A percentile compares a stretch with the other conserved stretches of the same genome.
phyloP scores from a whole-genome alignment of 2,797 vertebrate genomes.

The Decapterus maruadsi region DNA sequence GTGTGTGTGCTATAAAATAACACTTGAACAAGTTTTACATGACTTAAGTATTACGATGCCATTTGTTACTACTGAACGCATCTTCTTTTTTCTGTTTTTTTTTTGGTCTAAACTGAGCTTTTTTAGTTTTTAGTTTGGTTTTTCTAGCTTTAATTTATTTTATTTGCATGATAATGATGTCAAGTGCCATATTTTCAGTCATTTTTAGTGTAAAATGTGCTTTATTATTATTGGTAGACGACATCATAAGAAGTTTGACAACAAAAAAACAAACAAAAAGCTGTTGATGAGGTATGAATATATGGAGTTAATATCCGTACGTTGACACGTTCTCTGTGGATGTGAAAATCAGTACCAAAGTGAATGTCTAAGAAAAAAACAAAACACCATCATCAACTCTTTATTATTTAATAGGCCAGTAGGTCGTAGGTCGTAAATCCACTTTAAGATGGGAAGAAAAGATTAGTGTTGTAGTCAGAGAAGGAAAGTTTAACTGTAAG shows the following conservation, averaged over 20 bases:
- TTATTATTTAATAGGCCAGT: slow-evolving; percentile 35
- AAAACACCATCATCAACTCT: slow-evolving; percentile 25
- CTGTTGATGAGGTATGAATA: slow-evolving; percentile 52
- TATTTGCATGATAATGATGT: slow-evolving; percentile 86
- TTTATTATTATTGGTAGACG: slow-evolving; percentile 69
- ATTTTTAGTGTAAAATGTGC: slow-evolving; percentile 78
- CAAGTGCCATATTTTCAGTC: slow-evolving; percentile 86
- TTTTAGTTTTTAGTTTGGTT: slow-evolving; percentile 9
- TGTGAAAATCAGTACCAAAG: slow-evolving; percentile 81
- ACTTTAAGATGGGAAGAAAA: slow-evolving; percentile 16
- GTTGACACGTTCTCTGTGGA: slow-evolving; percentile 67
- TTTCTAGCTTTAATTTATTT: slow-evolving; percentile 84
- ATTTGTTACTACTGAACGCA: slow-evolving; percentile 93
- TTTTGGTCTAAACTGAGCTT: slow-evolving; percentile 75
- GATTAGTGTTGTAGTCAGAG: slow-evolving; percentile 4
- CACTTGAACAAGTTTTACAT: slow-evolving; percentile 94
- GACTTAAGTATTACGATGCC: slow-evolving; percentile 89
- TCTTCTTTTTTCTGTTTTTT: slow-evolving; percentile 49
- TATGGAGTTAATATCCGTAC: slow-evolving; percentile 59
- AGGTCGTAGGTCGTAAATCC: slow-evolving; percentile 49
- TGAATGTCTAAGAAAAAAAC: slow-evolving; percentile 73
- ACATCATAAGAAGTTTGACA: slow-evolving; percentile 46
- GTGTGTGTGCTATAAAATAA: slow-evolving; percentile 72
- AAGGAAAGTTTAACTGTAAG: slow-evolving; percentile 16
- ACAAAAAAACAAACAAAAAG: slow-evolving; percentile 1